Evolutionary conservation across 2,888 invertebrate genomes (phyloP).

Genomic region (Mylabris sibirica): DNA sequence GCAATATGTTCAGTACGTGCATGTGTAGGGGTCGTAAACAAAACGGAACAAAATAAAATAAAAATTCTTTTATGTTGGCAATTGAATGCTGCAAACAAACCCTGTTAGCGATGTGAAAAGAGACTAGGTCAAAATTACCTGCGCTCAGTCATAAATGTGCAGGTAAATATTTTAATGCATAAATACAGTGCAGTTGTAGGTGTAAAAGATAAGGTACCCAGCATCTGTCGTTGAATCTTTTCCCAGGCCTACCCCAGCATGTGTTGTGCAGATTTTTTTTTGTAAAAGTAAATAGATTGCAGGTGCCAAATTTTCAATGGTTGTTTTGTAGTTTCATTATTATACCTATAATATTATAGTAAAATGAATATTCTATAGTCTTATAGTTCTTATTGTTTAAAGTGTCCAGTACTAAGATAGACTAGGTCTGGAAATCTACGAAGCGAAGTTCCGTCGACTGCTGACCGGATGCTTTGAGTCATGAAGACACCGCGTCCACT

Average conservation of each 20-base stretch:
- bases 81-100: background rate
- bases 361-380: slow-evolving; percentile 20
- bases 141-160: slow-evolving; percentile 45
- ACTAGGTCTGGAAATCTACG: slow-evolving; percentile 42
- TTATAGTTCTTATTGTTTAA: slow-evolving; percentile 39
- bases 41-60: background rate
- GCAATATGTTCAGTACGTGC: background rate
- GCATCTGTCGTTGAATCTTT: slow-evolving; percentile 51
- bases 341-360: slow-evolving; percentile 20
- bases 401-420: slow-evolving; percentile 46
- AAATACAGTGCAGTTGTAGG: slow-evolving; percentile 41
- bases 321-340: slow-evolving; percentile 12
- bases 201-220: slow-evolving; percentile 47
- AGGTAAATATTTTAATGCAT: slow-evolving; percentile 44
- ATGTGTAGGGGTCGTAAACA: slow-evolving; percentile 4
- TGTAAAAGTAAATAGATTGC: slow-evolving; percentile 45
- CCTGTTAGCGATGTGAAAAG: slow-evolving; percentile 2
- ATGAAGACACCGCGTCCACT: slow-evolving; percentile 51
- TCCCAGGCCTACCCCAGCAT: slow-evolving; percentile 51
- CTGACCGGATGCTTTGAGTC: slow-evolving; percentile 55
- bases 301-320: slow-evolving; percentile 48
- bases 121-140: slow-evolving; percentile 38
- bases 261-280: slow-evolving; percentile 53
- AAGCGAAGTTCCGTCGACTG: slow-evolving; percentile 55
- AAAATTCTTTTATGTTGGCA: slow-evolving; percentile 3